Base-by-base conservation (phyloP, 2,113 vertebrate genomes). In the Anarrhichthys ocellatus region DNA sequence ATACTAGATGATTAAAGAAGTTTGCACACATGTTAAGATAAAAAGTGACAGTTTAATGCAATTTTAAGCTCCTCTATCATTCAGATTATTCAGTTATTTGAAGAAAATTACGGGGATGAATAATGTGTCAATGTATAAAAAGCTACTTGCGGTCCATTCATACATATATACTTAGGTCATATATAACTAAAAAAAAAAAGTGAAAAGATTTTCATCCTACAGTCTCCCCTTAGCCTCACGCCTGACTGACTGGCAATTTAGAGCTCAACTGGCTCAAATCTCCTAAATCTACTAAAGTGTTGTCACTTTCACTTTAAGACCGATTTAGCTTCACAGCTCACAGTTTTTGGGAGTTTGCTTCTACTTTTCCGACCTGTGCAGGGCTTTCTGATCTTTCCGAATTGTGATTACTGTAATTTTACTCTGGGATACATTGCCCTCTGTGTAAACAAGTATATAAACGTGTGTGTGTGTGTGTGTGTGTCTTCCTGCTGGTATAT, bases 401-500 rank as follows among this genome's bases (percentile, higher is more conserved):
- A 46, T 42, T 40, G 22, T 18, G 42, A 52, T 86, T 54, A 52
- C 10, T 38, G 40, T 58, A 14, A 58, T n/a, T 74, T 14, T 2
- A 20, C 9, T 56, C 4, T 61, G 15, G 2, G 11, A 79, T 9
- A 48, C 42, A 38, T 6, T n/a, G 15, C 72, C 65, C 9, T 46
- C 42, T 74, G 38, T 59, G 38, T 74, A 50, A 68, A 34, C 24
- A 17, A 15, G 54, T 34, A 48, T 27, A 22, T 48, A 6, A 20
- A 17, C 18, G 24, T 63, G 44, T 34, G 40, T 79, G 82, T 48
- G 63, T 46, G 59, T 29, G 48, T 27, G 38, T 56, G n/a, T 62
- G 50, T 34, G 38, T 46, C 64, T 81, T 87, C 54, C 58, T 83
- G 64, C 46, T 72, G 24, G 54, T 73, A 58, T 50, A 88, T 90